phyloP scores from a whole-genome alignment of 2,888 invertebrate species.

The Hemicrepidius hirtus region DNA sequence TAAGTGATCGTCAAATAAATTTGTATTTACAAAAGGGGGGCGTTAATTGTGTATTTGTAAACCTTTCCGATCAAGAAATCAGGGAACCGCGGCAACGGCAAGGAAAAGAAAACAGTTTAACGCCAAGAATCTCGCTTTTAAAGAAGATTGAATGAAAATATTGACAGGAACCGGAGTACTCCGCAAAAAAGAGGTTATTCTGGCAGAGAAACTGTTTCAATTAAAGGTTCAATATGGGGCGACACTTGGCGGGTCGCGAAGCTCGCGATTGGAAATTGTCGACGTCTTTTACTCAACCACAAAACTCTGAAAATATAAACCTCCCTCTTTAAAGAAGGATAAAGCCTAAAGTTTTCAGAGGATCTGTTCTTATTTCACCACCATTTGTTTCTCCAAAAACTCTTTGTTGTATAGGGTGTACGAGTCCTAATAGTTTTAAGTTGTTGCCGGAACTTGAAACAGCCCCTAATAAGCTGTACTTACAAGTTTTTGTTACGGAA shows the following conservation, averaged over 20 bases:
- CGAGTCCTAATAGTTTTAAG: slow-evolving; percentile 38
- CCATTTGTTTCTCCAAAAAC: slow-evolving; percentile 25
- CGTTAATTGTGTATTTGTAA: slow-evolving; percentile 43
- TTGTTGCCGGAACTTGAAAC: slow-evolving; percentile 32
- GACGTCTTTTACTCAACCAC: slow-evolving; percentile 21
- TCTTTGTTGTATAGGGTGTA: slow-evolving; percentile 24
- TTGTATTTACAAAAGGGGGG: slow-evolving; percentile 20
- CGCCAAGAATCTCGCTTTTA: slow-evolving; percentile 34
- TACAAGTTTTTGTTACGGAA: slow-evolving; percentile 28
- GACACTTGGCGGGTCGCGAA: slow-evolving; percentile 28
- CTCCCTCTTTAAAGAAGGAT: slow-evolving; percentile 2
- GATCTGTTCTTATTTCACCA: slow-evolving; percentile 15
- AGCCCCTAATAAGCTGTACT: slow-evolving; percentile 28
- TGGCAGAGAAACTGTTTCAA: slow-evolving; percentile 38
- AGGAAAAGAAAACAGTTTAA: slow-evolving; percentile 48
- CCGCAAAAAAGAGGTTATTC: slow-evolving; percentile 39
- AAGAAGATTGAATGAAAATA: slow-evolving; percentile 51
- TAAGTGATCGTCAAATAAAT: slow-evolving; percentile 5
- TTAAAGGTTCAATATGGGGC: slow-evolving; percentile 41
- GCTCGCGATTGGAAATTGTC: slow-evolving; percentile 36
- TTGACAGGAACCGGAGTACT: slow-evolving; percentile 40
- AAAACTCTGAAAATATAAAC: slow-evolving; percentile 22
- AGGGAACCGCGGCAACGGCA: slow-evolving; percentile 12
- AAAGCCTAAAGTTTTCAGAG: slow-evolving; percentile 11
- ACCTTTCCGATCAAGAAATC: slow-evolving; percentile 35